Conservation (phyloP, 2,888 invertebrate genomes). For the Meganola albula region DNA sequence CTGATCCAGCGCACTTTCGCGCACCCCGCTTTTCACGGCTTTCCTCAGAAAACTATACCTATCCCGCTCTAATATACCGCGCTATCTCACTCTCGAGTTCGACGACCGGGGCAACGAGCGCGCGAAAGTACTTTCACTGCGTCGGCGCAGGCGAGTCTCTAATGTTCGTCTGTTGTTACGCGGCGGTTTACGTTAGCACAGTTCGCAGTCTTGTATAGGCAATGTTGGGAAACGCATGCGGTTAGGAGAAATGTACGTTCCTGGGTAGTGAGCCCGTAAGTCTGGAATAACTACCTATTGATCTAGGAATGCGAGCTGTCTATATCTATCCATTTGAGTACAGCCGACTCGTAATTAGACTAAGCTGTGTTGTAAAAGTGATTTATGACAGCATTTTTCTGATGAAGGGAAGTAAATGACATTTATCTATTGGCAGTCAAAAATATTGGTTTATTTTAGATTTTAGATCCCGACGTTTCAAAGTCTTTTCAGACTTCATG, state of each 20-base stretch:
- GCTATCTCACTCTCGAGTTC: constrained; percentile 52
- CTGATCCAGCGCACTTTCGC: constrained; percentile 63
- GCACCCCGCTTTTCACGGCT: constrained; percentile 61
- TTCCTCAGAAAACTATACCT: constrained; percentile 56
- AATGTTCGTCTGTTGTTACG: constrained; percentile 45
- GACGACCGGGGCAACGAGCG: constrained; percentile 73
- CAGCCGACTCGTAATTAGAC: no score
- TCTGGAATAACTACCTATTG: constrained; percentile 52
- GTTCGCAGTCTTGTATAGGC: constrained; percentile 37
- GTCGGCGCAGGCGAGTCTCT: constrained; percentile 63
- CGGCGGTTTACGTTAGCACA: constrained; percentile 53
- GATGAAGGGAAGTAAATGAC: no score
- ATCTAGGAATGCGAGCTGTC: constrained; percentile 58
- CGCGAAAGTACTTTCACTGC: constrained; percentile 77
- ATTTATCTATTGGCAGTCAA: no score
- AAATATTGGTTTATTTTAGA: no score
- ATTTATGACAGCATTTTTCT: no score
- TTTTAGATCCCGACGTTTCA: no score
- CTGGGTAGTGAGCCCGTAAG: constrained; percentile 33
- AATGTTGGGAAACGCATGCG: constrained; percentile 42
- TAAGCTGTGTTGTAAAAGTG: no score
- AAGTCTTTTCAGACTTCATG: no score
- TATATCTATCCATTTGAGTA: constrained; percentile 29
- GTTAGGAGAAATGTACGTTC: constrained; percentile 50
- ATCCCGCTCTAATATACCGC: constrained; percentile 42